Conservation (phyloP, 2,113 vertebrate species). For the Cyprinus carpio region DNA sequence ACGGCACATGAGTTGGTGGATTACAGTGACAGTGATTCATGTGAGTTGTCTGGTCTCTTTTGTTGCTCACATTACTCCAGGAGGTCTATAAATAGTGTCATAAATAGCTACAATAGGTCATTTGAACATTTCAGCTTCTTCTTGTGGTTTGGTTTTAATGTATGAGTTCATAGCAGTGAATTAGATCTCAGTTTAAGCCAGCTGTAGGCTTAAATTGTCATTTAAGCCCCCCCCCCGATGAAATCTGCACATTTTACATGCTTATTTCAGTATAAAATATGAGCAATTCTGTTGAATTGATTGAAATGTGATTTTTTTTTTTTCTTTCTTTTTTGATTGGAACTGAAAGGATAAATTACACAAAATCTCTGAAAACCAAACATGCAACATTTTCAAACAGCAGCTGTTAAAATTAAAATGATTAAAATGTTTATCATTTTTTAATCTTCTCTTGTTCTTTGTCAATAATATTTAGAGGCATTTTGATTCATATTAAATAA, state of each 20-base stretch:
- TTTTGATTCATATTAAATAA: background rate
- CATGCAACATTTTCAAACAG: too few species aligned
- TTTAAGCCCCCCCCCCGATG: background rate
- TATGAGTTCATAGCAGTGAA: background rate
- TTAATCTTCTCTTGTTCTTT: too few species aligned
- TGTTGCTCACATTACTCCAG: conserved; percentile 20
- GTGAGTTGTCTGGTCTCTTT: conserved; percentile 22
- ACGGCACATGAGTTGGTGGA: background rate
- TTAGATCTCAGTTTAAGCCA: background rate
- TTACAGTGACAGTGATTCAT: conserved; percentile 22
- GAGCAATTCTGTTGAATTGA: background rate
- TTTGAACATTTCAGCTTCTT: background rate
- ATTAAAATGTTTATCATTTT: too few species aligned
- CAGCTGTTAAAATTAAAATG: too few species aligned
- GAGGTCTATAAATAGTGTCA: conserved; percentile 27
- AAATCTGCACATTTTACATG: background rate
- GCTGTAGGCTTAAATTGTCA: background rate
- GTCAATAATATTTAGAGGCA: background rate
- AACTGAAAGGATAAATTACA: background rate
- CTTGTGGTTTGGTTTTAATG: background rate
- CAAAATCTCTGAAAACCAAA: too few species aligned
- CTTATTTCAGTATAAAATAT: background rate
- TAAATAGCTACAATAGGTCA: background rate
- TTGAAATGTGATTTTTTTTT: too few species aligned
- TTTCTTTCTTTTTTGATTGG: background rate